Evolutionary conservation across 2,888 invertebrate genomes (phyloP).

Genomic region (Euproctis similis): DNA sequence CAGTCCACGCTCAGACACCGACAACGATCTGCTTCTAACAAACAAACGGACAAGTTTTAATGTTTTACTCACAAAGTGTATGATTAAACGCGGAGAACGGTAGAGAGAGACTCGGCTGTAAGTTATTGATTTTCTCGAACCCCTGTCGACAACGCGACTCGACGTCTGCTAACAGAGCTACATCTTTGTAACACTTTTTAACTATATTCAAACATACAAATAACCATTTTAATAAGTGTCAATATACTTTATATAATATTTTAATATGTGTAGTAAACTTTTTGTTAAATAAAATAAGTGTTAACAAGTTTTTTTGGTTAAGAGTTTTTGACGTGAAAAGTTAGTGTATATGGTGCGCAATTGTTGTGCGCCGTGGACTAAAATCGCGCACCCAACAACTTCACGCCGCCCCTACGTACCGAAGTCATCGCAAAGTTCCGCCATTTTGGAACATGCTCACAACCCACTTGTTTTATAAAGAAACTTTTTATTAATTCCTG

Average conservation of each 20-base stretch:
- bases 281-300: constrained; percentile 29
- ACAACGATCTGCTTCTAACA: constrained; percentile 61
- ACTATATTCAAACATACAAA: constrained; percentile 33
- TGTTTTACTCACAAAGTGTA: constrained; percentile 77
- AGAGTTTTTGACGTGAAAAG: constrained; percentile 60
- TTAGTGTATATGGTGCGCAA: constrained; percentile 61
- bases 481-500: constrained; percentile 78
- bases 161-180: constrained; percentile 47
- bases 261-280: constrained; percentile 32
- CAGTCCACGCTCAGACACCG: constrained; percentile 38
- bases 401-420: constrained; percentile 74
- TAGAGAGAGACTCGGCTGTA: constrained; percentile 74
- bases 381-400: constrained; percentile 72
- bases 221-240: constrained; percentile 41
- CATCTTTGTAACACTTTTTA: constrained; percentile 42
- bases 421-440: constrained; percentile 77
- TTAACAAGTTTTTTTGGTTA: constrained; percentile 52
- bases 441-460: constrained; percentile 78
- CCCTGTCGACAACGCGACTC: constrained; percentile 67
- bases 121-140: constrained; percentile 77
- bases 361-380: constrained; percentile 44
- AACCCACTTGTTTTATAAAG: constrained; percentile 78
- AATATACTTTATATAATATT: constrained; percentile 35
- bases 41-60: constrained; percentile 76
- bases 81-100: constrained; percentile 76